Evolutionary conservation across 1,140 invertebrate species (phyloP), one percentile per base, ranked within the genome.

Genomic region (Drosophila kepulauana): DNA sequence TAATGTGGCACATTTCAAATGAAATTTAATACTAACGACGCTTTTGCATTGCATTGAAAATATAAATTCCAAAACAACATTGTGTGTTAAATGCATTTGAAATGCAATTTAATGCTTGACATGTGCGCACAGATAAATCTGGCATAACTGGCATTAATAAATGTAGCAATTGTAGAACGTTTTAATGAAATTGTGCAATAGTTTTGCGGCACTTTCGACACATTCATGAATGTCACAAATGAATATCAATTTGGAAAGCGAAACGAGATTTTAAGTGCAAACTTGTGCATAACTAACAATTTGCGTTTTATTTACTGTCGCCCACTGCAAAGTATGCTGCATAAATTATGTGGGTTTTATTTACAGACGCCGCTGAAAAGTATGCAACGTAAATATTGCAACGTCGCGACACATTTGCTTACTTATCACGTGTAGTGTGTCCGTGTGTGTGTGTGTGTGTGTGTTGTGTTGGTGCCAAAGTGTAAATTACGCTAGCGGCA

Each of bases 401-500:
- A 16, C 33, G 10, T 25, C 51, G 3, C 54, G 35, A 41, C 13
- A 25, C 54, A 38, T 57, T 62, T 62, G 45, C 43, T 43, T 43
- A 33, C 28, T 33, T 30, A 41, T 5, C 4, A 38, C 35, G 35
- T 38, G 35, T 6, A 33, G 30, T 33, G 30, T 51, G 30, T 64
- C 3, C 20, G 48, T 56, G 16, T 41, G 41, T 15, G 20, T 35
- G 38, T 28, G 62, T 13, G 15, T 15, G 45, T 28, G 48, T 52
- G 13, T 13, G 28, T 25, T 28, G 64, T 46, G 33, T 48, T 48
- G 13, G 35, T 63, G 68, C 64, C 41, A 74, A 69, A 69, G 49
- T 62, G 49, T 62, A 75, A 75, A 75, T 75, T 69, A 61, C 20
- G 49, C 72, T 70, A 35, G 57, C 15, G 66, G 58, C 58, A 15